Conservation (phyloP, 2,888 invertebrate genomes). For the Mimachlamys varia region DNA sequence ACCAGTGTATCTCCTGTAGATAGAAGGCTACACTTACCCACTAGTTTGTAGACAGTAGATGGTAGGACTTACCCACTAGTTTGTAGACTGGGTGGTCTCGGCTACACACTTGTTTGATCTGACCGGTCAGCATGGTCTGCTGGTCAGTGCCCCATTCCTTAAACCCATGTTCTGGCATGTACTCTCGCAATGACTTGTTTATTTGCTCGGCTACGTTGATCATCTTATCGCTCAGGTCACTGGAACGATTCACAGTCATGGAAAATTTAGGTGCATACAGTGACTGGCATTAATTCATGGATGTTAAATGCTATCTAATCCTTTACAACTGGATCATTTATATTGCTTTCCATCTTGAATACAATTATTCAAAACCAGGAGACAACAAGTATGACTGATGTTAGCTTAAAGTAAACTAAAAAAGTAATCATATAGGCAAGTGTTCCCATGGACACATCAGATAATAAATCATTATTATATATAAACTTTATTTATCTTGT, state of each 20-base stretch:
- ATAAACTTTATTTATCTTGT: too few relatives aligned
- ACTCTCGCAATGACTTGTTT: slow-evolving; percentile 87
- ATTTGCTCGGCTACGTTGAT: slow-evolving; percentile 87
- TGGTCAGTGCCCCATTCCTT: slow-evolving; percentile 84
- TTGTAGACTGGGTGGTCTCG: slow-evolving; percentile 89
- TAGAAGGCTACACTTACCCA: slow-evolving; percentile 89
- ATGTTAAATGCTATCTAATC: too few relatives aligned
- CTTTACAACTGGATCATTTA: too few relatives aligned
- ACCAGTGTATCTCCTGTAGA: background rate
- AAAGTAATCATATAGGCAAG: too few relatives aligned
- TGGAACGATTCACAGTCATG: slow-evolving; percentile 52
- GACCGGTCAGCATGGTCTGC: slow-evolving; percentile 86
- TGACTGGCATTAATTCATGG: too few relatives aligned
- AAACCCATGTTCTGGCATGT: slow-evolving; percentile 85
- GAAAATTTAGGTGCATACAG: background rate
- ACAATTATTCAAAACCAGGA: too few relatives aligned
- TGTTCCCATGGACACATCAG: too few relatives aligned
- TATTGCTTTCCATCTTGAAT: too few relatives aligned
- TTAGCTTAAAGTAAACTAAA: too few relatives aligned
- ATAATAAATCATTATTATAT: too few relatives aligned
- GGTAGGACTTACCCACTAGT: slow-evolving; percentile 88
- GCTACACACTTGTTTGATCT: slow-evolving; percentile 83
- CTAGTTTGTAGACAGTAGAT: slow-evolving; percentile 82
- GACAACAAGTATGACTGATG: too few relatives aligned
- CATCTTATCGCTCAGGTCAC: slow-evolving; percentile 64